Conservation (phyloP, 2,888 invertebrate species). For the Sinopyrophorus schimmeli region DNA sequence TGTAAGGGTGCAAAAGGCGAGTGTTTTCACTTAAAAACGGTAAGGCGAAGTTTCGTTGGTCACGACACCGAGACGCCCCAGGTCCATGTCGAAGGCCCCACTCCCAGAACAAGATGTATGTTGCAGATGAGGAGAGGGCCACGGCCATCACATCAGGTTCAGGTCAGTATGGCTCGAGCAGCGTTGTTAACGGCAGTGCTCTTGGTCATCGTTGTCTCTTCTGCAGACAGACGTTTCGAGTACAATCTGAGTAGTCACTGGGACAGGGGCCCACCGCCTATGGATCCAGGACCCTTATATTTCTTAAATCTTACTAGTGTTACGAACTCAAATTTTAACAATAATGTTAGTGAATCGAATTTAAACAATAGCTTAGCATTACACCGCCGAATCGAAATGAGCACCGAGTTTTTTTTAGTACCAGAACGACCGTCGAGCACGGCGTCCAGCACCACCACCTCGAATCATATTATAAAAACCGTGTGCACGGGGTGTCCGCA, state of each 20-base stretch:
- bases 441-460: constrained; percentile 43
- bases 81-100: constrained; percentile 14
- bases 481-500: constrained; percentile 46
- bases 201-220: constrained; percentile 39
- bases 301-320: constrained; percentile 13
- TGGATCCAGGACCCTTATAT: too few species aligned
- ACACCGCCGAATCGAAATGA: constrained; percentile 71
- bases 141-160: constrained; percentile 20
- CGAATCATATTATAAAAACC: constrained; percentile 50
- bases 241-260: constrained; percentile 40
- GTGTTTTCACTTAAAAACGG: too few species aligned
- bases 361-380: constrained; percentile 30
- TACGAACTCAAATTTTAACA: constrained; percentile 7
- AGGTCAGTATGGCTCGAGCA: constrained; percentile 51
- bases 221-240: constrained; percentile 43
- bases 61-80: constrained; percentile 23
- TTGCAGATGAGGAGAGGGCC: constrained; percentile 27
- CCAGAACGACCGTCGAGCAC: constrained; percentile 61
- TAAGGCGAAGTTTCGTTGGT: constrained; percentile 19
- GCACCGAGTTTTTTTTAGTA: constrained; percentile 81
- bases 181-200: constrained; percentile 41
- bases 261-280: constrained; percentile 43
- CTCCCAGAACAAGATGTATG: constrained; percentile 17
- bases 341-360: neutral
- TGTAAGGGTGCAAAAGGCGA: too few species aligned